phyloP scores from a whole-genome alignment of 2,888 invertebrate genomes.

The Blera fallax region DNA sequence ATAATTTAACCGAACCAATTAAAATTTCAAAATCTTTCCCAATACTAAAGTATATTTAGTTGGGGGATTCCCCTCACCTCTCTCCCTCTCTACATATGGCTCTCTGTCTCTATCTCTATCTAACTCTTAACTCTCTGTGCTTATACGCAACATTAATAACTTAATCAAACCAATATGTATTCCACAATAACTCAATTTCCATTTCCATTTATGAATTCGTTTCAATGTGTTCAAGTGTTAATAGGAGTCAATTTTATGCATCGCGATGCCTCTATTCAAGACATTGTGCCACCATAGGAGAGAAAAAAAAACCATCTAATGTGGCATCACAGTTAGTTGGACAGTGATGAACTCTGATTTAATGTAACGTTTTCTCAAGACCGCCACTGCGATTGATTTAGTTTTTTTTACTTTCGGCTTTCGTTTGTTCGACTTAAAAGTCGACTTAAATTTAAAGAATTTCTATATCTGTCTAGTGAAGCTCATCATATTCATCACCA shows the following conservation, averaged over 20 bases:
- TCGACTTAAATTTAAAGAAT: conserved; percentile 1
- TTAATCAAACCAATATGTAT: conserved; percentile 46
- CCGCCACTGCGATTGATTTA: conserved; percentile 41
- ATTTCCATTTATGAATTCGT: conserved; percentile 18
- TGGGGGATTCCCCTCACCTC: background rate
- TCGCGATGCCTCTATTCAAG: conserved; percentile 1
- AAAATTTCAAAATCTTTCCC: conserved; percentile 22
- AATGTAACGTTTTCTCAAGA: conserved; percentile 37
- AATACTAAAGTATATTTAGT: conserved; percentile 10
- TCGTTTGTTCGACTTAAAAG: background rate
- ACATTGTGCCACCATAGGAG: conserved; percentile 25
- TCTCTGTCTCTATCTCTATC: no score
- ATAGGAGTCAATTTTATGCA: conserved; percentile 56
- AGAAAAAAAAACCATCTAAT: no score
- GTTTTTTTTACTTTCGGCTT: conserved; percentile 22
- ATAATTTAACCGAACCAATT: conserved; percentile 12
- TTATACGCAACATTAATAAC: conserved; percentile 10
- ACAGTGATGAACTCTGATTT: conserved; percentile 15
- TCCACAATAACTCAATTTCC: conserved; percentile 46
- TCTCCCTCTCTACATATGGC: no score
- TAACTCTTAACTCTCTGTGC: no score
- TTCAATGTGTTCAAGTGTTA: conserved; percentile 19
- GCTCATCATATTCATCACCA: conserved; percentile 13
- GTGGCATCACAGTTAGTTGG: conserved; percentile 11
- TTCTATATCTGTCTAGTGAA: conserved; percentile 22